Percentiles rank a stretch among this genome's conserved stretches.
phyloP scores from a whole-genome alignment of 2,113 vertebrate species.

The Pluvialis apricaria region DNA sequence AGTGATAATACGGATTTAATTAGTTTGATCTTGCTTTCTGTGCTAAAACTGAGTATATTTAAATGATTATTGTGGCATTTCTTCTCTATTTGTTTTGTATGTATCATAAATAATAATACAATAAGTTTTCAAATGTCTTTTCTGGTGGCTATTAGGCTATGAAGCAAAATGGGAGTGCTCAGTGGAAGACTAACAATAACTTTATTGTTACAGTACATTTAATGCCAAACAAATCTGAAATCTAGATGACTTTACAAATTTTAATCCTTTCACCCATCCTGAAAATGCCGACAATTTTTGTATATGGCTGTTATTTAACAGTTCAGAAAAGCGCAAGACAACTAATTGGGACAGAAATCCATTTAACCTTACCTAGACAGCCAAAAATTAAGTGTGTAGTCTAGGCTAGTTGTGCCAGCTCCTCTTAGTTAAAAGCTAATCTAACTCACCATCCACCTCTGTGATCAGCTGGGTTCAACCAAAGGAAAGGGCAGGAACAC shows the following conservation, averaged over 20 bases:
- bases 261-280: not conserved
- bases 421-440: not conserved
- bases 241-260: constrained; percentile 5
- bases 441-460: not conserved
- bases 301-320: not conserved
- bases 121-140: constrained; percentile 40
- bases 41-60: not conserved
- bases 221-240: constrained; percentile 33
- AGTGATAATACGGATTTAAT: constrained; percentile 46
- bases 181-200: constrained; percentile 35
- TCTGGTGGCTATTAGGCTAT: constrained; percentile 8
- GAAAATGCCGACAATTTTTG: not conserved
- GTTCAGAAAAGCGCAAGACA: not conserved
- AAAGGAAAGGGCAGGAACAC: not conserved
- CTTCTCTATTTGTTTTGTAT: constrained; percentile 26
- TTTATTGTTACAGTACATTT: constrained; percentile 7
- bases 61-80: constrained; percentile 30
- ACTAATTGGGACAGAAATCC: not conserved
- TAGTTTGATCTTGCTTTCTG: constrained; percentile 44
- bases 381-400: not conserved
- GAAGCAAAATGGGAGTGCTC: constrained; percentile 34
- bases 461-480: not conserved
- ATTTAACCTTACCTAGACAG: not conserved
- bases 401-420: not conserved
- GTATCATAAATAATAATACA: constrained; percentile 51